phyloP scores from a whole-genome alignment of 2,113 vertebrate species.

The Nyctibius bracteatus region DNA sequence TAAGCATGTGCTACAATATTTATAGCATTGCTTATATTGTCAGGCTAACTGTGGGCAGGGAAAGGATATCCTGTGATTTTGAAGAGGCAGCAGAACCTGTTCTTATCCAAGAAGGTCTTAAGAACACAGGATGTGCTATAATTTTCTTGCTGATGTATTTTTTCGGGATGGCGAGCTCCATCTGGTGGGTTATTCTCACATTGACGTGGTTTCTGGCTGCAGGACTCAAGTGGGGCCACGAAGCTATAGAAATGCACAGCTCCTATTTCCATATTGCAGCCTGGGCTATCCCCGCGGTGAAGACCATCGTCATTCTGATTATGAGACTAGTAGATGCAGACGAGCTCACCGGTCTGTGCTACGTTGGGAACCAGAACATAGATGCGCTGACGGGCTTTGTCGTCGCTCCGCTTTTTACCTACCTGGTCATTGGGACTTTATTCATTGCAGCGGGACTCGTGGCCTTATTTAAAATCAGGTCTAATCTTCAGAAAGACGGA shows the following conservation, averaged over 20 bases:
- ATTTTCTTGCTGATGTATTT: constrained; percentile 99
- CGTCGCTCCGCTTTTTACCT: constrained; percentile 93
- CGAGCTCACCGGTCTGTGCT: constrained; percentile 92
- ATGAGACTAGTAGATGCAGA: constrained; percentile 97
- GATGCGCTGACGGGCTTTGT: constrained; percentile 96
- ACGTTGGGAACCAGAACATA: constrained; percentile 93
- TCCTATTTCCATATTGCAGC: constrained; percentile 99
- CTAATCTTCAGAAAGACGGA: constrained; percentile 97
- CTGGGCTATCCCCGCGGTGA: constrained; percentile 96
- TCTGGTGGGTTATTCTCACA: constrained; percentile 99
- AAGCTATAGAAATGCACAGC: constrained; percentile 99
- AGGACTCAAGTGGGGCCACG: constrained; percentile 97
- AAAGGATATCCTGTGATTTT: constrained; percentile 98
- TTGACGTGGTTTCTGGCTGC: constrained; percentile 98
- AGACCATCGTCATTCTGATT: constrained; percentile 97
- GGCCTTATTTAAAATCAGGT: constrained; percentile 97
- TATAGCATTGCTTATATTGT: constrained; percentile 99
- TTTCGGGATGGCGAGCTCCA: constrained; percentile 99
- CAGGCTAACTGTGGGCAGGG: constrained; percentile 91
- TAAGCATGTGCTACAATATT: constrained; percentile 99
- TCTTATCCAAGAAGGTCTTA: constrained; percentile 96
- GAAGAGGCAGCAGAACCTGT: constrained; percentile 93
- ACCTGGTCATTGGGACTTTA: constrained; percentile 93
- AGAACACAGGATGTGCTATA: constrained; percentile 98
- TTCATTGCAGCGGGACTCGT: constrained; percentile 95